Evolutionary conservation across 2,797 vertebrate genomes (phyloP).

Genomic region (Cyclopterus lumpus): DNA sequence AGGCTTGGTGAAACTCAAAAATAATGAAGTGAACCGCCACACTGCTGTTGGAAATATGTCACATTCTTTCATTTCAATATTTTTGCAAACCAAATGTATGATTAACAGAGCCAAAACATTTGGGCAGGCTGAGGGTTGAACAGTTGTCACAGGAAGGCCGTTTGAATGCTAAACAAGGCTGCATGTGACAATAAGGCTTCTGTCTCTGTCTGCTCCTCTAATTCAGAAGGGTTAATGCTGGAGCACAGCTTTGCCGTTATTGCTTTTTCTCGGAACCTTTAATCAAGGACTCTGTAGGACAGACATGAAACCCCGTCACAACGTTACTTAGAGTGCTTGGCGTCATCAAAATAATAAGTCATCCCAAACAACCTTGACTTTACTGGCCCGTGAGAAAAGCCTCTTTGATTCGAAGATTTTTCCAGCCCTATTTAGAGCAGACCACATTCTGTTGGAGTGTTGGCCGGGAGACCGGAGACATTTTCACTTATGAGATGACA

Average conservation of each 20-base stretch:
- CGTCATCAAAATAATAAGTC: conserved; percentile 66
- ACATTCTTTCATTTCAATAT: conserved; percentile 55
- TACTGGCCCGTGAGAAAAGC: conserved; percentile 33
- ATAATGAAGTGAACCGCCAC: not conserved
- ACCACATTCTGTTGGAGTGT: conserved; percentile 29
- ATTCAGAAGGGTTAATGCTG: conserved; percentile 60
- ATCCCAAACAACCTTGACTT: conserved; percentile 66
- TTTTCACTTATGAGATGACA: conserved; percentile 30
- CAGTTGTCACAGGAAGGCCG: conserved; percentile 61
- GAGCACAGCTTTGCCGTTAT: conserved; percentile 64
- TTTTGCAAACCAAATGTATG: conserved; percentile 53
- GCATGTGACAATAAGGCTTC: conserved; percentile 66
- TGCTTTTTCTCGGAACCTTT: conserved; percentile 64
- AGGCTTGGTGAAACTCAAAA: not conserved
- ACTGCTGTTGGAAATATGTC: conserved; percentile 39
- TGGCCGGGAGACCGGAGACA: conserved; percentile 6
- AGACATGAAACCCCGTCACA: conserved; percentile 56
- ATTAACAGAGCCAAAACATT: conserved; percentile 50
- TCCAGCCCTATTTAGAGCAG: conserved; percentile 22
- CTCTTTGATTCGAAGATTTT: conserved; percentile 39
- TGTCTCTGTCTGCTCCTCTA: conserved; percentile 51
- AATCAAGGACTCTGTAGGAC: conserved; percentile 77
- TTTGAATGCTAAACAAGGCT: conserved; percentile 71
- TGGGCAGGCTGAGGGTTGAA: conserved; percentile 48
- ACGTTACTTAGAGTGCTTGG: conserved; percentile 44